Evolutionary conservation across 1,140 invertebrate species (phyloP).

Genomic region (Epicauta chinensis): DNA sequence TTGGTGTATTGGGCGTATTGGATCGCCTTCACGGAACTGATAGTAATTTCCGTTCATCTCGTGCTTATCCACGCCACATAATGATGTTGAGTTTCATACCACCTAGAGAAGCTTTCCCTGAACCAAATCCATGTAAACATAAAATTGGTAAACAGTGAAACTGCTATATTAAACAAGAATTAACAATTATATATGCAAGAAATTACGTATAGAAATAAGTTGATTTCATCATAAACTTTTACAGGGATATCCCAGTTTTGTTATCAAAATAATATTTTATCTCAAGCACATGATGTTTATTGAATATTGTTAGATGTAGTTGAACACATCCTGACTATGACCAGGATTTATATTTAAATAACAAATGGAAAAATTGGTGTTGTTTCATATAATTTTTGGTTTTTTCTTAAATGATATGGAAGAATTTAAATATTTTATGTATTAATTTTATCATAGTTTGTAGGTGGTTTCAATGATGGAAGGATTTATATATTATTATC

Average conservation of each 20-base stretch:
- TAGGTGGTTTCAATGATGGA: background rate
- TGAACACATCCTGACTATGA: slow-evolving; percentile 12
- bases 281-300: slow-evolving; percentile 10
- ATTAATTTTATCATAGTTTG: no score
- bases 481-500: background rate
- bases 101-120: slow-evolving; percentile 66
- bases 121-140: slow-evolving; percentile 48
- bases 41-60: slow-evolving; percentile 64
- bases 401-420: background rate
- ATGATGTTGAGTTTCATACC: slow-evolving; percentile 77
- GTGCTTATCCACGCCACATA: slow-evolving; percentile 67
- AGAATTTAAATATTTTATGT: background rate
- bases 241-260: no score
- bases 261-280: no score
- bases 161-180: no score
- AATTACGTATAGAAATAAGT: no score
- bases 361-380: no score
- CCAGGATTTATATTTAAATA: slow-evolving; percentile 9
- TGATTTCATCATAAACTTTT: no score
- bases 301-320: slow-evolving; percentile 13
- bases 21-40: slow-evolving; percentile 84
- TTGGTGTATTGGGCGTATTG: slow-evolving; percentile 75
- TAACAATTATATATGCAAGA: no score
- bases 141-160: slow-evolving; percentile 29
- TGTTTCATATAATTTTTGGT: no score